Evolutionary conservation across 2,888 invertebrate genomes (phyloP).

Genomic region (Shargacucullia verbasci): DNA sequence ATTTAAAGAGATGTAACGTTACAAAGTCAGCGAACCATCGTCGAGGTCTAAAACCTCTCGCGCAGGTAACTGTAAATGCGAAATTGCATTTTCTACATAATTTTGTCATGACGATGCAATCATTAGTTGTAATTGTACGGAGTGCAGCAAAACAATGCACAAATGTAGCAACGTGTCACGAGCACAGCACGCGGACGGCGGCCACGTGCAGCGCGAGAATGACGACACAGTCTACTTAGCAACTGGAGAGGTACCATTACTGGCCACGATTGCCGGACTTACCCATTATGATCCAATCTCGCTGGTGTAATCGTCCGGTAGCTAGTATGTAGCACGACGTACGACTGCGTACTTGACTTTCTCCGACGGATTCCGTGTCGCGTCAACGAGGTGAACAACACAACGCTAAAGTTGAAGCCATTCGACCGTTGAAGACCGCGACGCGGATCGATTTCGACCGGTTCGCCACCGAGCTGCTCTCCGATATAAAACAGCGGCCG

Average conservation of each 20-base stretch:
- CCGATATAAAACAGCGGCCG: constrained; percentile 70
- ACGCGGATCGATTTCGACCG: constrained; percentile 82
- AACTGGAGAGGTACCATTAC: constrained; percentile 63
- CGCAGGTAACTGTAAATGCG: constrained; percentile 52
- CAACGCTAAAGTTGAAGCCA: constrained; percentile 78
- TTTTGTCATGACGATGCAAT: constrained; percentile 38
- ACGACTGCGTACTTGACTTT: constrained; percentile 84
- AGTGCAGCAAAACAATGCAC: constrained; percentile 57
- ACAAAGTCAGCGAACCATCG: constrained; percentile 56
- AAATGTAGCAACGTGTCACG: constrained; percentile 59
- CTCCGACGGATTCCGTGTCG: constrained; percentile 84
- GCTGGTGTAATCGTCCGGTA: constrained; percentile 74
- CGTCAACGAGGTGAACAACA: constrained; percentile 84
- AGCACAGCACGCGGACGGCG: constrained; percentile 56
- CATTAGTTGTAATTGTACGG: constrained; percentile 32
- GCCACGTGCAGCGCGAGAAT: constrained; percentile 68
- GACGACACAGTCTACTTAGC: constrained; percentile 76
- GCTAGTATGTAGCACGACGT: constrained; percentile 76
- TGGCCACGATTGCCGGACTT: constrained; percentile 72
- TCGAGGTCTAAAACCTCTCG: constrained; percentile 54
- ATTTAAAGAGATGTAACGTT: constrained; percentile 55
- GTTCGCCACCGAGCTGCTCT: constrained; percentile 69
- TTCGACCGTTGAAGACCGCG: constrained; percentile 79
- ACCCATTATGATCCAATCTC: constrained; percentile 82
- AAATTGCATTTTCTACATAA: constrained; percentile 49